Base-by-base conservation (phyloP, 2,888 invertebrate genomes). In the Lamellibrachia columna region DNA sequence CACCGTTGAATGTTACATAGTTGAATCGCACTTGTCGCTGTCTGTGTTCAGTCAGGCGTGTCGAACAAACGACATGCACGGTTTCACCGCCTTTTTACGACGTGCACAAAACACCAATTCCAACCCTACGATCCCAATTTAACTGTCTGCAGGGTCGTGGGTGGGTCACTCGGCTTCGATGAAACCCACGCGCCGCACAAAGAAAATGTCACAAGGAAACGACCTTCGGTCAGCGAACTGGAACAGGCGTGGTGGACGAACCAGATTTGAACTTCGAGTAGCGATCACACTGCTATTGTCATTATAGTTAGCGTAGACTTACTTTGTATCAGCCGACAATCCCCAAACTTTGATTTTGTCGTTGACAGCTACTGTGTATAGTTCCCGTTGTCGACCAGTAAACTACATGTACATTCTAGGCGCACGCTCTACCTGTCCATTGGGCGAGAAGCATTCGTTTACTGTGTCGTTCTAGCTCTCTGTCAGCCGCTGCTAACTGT, bases 191-290 rank as follows among this genome's bases (percentile, higher is more conserved):
- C 22, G 6, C 75, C 11, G 6, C 22, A 75, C 6, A 75, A 75
- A 15, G 6, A 11, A 75, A 22, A 4, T 6, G 75, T 22, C 75
- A 15, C 6, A n/a, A 75, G 22, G 22, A 75, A 75, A 75, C 75
- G 75, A 75, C 75, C 75, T 75, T 75, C 22, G 75, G 75, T 75
- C 75, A 75, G 75, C 75, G 75, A 75, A 75, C 15, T 75, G 75
- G 75, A 22, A 75, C 75, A 75, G 75, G 75, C 75, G 75, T 75
- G 75, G 75, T n/a, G 75, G 75, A n/a, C 75, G 75, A 75, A 75
- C 75, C 22, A 75, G 75, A 75, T 75, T 75, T 75, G 22, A 75
- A 75, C 75, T 75, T 75, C 75, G 75, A 75, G 15, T 22, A 15
- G 6, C 75, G 22, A 22, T 75, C n/a, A 75, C 22, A 75, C n/a